These are phyloP conservation scores for Pogonophryne albipinna DNA, from an alignment of 2,797 vertebrate genomes.

Conservation along the genomic window DNA sequence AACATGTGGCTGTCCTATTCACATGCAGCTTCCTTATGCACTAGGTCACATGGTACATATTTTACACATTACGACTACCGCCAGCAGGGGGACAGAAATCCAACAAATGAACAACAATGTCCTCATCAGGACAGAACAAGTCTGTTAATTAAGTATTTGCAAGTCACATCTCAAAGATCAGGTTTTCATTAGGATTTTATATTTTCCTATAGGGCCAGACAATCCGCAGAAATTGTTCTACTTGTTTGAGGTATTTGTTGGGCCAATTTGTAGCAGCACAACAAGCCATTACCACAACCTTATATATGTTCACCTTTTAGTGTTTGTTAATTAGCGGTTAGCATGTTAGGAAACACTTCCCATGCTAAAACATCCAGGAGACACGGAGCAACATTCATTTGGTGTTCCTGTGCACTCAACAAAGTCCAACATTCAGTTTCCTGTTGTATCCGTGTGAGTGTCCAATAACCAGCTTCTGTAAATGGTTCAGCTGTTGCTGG, in stretches of 20 bases:
- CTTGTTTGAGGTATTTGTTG: not conserved
- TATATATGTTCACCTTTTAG: not conserved
- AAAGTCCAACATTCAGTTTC: not conserved
- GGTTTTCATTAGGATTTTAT: not conserved
- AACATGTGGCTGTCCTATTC: too few species aligned
- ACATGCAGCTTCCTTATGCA: too few species aligned
- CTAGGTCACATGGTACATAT: too few species aligned
- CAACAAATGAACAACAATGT: too few species aligned
- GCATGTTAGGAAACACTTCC: not conserved
- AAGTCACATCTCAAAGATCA: too few species aligned
- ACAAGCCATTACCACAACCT: not conserved
- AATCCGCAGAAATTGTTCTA: not conserved
- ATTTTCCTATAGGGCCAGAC: not conserved
- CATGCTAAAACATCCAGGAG: not conserved
- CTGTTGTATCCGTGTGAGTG: accelerated
- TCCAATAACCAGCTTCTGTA: not conserved
- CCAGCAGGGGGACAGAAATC: too few species aligned
- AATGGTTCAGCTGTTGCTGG: not conserved
- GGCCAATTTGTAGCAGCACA: not conserved
- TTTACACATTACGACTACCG: too few species aligned
- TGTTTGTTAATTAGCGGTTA: too few species aligned
- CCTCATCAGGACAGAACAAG: too few species aligned
- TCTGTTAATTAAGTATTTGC: not conserved
- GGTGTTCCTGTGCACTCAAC: not conserved
- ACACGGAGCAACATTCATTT: not conserved